Evolutionary conservation across 1,140 invertebrate genomes (phyloP), one percentile per base, ranked within the genome.

Genomic region (Oscheius sp.): DNA sequence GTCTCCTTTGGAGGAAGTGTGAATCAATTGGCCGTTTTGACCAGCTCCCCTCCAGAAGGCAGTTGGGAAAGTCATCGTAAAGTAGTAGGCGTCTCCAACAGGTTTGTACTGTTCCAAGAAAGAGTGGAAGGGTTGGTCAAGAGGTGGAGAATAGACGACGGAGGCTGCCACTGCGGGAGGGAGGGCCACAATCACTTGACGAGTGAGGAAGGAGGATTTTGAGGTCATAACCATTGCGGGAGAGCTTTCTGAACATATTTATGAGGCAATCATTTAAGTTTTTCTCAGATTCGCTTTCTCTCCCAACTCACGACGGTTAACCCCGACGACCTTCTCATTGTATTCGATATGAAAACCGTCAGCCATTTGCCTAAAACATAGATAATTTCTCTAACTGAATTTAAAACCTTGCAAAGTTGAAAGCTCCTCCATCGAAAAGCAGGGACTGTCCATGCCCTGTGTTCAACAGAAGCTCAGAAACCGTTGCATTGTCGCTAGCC

Each of bases 31-130:
- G 34, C 72, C 72, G 42, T 65, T 74, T 31, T 65, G 46, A 13
- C 61, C 58, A 36, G 42, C 55, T 28, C 29, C 4, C 23, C 72
- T 70, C 72, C 72, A 74, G 28, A 55, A 52, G 26, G 72, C 52
- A 23, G 38, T 52, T 52, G 55, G 52, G 65, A 68, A 74, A 18
- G 64, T 69, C 36, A 62, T 62, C 0, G 72, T 74, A 65, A 74
- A 74, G 65, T 74, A 74, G 58, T 61, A 74, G 58, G 72, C 72
- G 49, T 74, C 64, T 28, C 72, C 72, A n/a, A 46, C 55, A 20
- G 72, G 72, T 15, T 36, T 52, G 65, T 74, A 74, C 34, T 74
- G 67, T 38, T 68, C 72, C 18, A 68, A 32, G 52, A 74, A 74
- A 55, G 3, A 35, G 31, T 68, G 64, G 55, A 68, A 61, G 36